phyloP scores from a whole-genome alignment of 2,113 vertebrate species.

The Peucedramus taeniatus region DNA sequence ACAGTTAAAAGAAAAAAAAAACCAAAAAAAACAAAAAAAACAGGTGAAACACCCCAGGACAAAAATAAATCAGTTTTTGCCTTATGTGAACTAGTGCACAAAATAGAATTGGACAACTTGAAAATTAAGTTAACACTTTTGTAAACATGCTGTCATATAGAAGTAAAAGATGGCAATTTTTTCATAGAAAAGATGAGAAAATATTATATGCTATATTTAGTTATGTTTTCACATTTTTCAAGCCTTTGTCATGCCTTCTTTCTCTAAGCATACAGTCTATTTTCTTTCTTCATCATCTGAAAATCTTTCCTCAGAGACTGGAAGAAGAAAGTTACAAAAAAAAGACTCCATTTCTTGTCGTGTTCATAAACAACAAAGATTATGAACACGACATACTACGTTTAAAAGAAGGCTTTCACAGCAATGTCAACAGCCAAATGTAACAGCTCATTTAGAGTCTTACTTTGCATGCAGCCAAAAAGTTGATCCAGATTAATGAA shows the following conservation, averaged over 20 bases:
- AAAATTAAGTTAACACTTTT: slow-evolving; percentile 6
- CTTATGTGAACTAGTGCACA: not conserved
- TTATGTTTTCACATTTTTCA: not conserved
- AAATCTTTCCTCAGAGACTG: not conserved
- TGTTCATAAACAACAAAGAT: not conserved
- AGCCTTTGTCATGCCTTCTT: not conserved
- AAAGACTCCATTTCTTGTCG: not conserved
- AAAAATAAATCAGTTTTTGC: not conserved
- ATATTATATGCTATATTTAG: not conserved
- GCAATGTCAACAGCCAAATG: not conserved
- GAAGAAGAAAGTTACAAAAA: not conserved
- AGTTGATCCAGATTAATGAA: not conserved
- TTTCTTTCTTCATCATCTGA: not conserved
- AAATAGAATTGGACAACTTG: not conserved
- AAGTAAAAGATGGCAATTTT: not conserved
- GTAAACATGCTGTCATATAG: not conserved
- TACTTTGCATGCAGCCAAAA: not conserved
- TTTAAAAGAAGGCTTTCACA: not conserved
- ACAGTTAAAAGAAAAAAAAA: not conserved
- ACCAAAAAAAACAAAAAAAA: not conserved
- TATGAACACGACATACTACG: not conserved
- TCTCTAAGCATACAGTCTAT: not conserved
- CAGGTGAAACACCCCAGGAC: not conserved
- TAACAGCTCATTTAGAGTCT: not conserved
- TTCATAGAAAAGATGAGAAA: not conserved